Evolutionary conservation across 2,113 vertebrate genomes (phyloP).

Genomic region (Apistogramma diplotaenia): DNA sequence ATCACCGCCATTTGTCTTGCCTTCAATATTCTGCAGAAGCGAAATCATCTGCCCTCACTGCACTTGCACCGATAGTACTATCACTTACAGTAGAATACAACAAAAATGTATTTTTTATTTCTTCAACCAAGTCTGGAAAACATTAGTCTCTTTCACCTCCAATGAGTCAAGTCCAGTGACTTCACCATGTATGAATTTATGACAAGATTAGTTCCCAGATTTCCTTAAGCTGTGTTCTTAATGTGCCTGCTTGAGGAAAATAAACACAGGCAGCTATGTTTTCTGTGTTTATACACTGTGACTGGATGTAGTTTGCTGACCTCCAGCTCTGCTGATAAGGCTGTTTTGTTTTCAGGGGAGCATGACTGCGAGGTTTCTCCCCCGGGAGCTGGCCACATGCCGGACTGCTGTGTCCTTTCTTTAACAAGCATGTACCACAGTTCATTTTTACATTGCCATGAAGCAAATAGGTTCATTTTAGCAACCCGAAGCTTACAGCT

Average conservation of each 20-base stretch:
- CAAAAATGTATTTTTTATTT: neutral
- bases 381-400: neutral
- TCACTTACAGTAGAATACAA: conserved; percentile 5
- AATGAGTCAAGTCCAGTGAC: neutral
- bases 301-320: conserved; percentile 21
- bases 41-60: neutral
- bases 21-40: neutral
- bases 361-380: conserved; percentile 2
- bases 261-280: neutral
- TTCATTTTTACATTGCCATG: neutral
- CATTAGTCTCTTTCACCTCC: neutral
- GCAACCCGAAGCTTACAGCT: neutral
- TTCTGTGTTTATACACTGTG: conserved; percentile 13
- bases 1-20: conserved; percentile 3
- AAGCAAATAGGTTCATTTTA: neutral
- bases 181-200: neutral
- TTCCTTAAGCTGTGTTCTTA: neutral
- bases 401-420: neutral
- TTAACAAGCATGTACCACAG: conserved; percentile 7
- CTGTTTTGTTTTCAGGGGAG: conserved; percentile 15
- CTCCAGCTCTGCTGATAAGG: conserved; percentile 33
- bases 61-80: neutral
- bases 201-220: conserved; percentile 1
- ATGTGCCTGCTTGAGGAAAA: neutral
- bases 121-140: neutral